These are phyloP conservation scores for Ictalurus furcatus DNA, from an alignment of 2,113 vertebrate species.

Conservation along the genomic window DNA sequence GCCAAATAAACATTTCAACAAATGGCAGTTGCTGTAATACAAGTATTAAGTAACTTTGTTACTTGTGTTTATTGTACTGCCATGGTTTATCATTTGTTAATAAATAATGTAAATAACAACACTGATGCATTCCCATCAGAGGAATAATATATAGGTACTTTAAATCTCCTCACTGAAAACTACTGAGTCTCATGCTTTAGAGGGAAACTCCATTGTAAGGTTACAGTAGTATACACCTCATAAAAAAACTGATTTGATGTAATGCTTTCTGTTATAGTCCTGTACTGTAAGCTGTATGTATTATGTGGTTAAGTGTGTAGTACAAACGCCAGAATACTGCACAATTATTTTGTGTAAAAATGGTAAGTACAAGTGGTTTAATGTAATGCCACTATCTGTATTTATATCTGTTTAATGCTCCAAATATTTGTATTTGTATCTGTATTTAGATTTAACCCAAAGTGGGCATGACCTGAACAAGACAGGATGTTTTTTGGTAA, in stretches of 20 bases:
- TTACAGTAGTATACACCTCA: neutral
- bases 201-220: neutral
- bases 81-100: neutral
- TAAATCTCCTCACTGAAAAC: neutral
- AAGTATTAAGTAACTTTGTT: neutral
- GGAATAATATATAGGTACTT: neutral
- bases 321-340: neutral
- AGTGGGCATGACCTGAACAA: neutral
- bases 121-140: neutral
- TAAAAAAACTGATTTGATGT: neutral
- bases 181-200: neutral
- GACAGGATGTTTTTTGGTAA: neutral
- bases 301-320: neutral
- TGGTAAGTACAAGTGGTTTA: neutral
- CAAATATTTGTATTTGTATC: neutral
- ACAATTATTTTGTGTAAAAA: neutral
- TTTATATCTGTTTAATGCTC: neutral
- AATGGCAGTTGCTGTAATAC: neutral
- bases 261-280: neutral
- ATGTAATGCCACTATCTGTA: neutral
- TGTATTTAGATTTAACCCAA: neutral
- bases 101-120: neutral
- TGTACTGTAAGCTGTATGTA: neutral
- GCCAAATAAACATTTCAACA: neutral
- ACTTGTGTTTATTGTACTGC: neutral